These are phyloP conservation scores for Pocillopora meandrina DNA, from an alignment of 92 coral and sea anemone genomes.

Conservation along the genomic window DNA sequence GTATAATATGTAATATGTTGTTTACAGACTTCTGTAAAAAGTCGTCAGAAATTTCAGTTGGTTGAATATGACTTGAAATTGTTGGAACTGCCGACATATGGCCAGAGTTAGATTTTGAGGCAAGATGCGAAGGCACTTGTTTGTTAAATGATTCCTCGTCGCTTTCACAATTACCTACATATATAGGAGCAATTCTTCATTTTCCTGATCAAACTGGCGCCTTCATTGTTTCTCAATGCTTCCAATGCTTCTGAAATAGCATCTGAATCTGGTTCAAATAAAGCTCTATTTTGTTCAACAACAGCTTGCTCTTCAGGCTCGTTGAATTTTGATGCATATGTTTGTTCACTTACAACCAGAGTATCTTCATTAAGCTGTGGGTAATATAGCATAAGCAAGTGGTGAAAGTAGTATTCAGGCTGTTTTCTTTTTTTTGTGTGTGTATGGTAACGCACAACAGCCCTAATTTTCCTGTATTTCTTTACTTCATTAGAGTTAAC, in stretches of 20 bases:
- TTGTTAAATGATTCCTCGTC: constrained; percentile 46
- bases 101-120: constrained; percentile 54
- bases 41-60: constrained; percentile 58
- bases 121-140: constrained; percentile 53
- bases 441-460: too few relatives aligned
- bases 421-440: too few relatives aligned
- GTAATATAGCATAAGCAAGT: not conserved
- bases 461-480: too few relatives aligned
- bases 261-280: constrained; percentile 49
- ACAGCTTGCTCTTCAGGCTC: constrained; percentile 35
- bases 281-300: not conserved
- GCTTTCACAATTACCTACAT: not conserved
- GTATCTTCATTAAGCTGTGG: not conserved
- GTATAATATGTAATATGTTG: constrained; percentile 33
- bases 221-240: too few relatives aligned
- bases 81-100: constrained; percentile 39
- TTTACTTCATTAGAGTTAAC: too few relatives aligned
- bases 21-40: constrained; percentile 33
- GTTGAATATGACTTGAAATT: constrained; percentile 39
- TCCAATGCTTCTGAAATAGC: constrained; percentile 40
- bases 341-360: not conserved
- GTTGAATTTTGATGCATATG: not conserved
- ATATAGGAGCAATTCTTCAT: not conserved
- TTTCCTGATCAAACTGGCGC: too few relatives aligned
- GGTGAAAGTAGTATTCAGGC: not conserved